Evolutionary conservation across 2,888 invertebrate genomes (phyloP), one percentile per base, ranked within the genome.

Genomic region (Aphodius sticticus): DNA sequence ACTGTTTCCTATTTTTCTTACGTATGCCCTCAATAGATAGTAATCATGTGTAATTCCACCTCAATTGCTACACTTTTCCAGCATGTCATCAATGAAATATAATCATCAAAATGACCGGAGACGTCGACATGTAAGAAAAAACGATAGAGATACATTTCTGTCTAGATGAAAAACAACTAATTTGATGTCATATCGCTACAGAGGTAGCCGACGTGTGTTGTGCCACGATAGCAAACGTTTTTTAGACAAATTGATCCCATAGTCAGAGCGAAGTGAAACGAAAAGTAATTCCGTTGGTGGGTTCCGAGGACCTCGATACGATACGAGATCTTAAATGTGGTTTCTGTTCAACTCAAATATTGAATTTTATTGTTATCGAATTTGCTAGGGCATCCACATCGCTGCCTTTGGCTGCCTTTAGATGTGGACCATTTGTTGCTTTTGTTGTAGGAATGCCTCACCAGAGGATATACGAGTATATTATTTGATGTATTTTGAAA

Each of bases 71-170:
- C 6, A 53, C 12, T 53, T 53, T 53, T 53, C 53, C 53, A 53
- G 9, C 26, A 26, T 26, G 1, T 26, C 26, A 26, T 26, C 26
- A 26, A 26, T 26, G 26, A 26, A 26, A 26, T 26, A 26, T n/a
- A n/a, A n/a, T 26, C 26, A 2, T 26, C 1, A 26, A 26, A 12
- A 53, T 53, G 12, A 53, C 38, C 83, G 83, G 82, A 83, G 35
- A 75, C 53, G 6, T 53, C 53, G 53, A 2, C 53, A 3, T 53
- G 53, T 1, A 12, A 53, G 12, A 53, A 12, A 38, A 53, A 53
- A 53, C 53, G 53, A 53, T 53, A 53, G 26, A 26, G 26, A 26
- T 3, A 26, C 26, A 53, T 12, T 53, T 53, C 53, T 53, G 7
- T 53, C 53, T 5, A 53, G 3, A 53, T 5, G 53, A 53, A 12